Evolutionary conservation across 2,888 invertebrate genomes (phyloP), one percentile per base, ranked within the genome.

Genomic region (Cephus pulcher): DNA sequence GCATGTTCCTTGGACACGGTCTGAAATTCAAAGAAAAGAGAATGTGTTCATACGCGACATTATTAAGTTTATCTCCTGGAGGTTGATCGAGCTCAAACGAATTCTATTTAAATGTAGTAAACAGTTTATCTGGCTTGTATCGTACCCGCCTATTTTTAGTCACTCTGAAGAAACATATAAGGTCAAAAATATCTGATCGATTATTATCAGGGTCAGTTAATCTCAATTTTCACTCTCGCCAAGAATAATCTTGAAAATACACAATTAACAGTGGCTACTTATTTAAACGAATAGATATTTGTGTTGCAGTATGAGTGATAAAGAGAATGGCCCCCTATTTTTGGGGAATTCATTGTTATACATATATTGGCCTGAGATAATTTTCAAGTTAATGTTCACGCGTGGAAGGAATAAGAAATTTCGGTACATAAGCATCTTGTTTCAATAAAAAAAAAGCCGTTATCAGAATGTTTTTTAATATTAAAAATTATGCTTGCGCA

Each of bases 1-100:
- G 93, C 93, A 88, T 93, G 93, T 75, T 90, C 87, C 81, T 92
- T 92, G 1, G 93, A 93, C 30, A 93, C 86, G 0, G 92, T 91
- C 93, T 93, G 89, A 9, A 86, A 84, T 2, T 23, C 6, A 15
- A 56, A 56, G 56, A 56, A 23, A 56, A 23, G 9, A 15, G 6
- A 9, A 1, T 56, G 23, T 23, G 2, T 56, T 56, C 56, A 56
- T 23, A 9, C 15, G 9, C 23, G 2, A 23, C 56, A 6, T 56
- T 56, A 56, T 71, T 71, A 71, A 33, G 0, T 2, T 71, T 30
- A 71, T 71, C 32, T 56, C 56, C 23, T 56, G 15, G 23, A 56
- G 9, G 9, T 23, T 56, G 23, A 56, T 56, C 1, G 6, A 23
- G 56, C 56, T 56, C 12, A 12, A 23, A 56, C 1, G 2, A 56